phyloP scores from a whole-genome alignment of 2,113 vertebrate genomes.

The Pygoscelis antarcticus region DNA sequence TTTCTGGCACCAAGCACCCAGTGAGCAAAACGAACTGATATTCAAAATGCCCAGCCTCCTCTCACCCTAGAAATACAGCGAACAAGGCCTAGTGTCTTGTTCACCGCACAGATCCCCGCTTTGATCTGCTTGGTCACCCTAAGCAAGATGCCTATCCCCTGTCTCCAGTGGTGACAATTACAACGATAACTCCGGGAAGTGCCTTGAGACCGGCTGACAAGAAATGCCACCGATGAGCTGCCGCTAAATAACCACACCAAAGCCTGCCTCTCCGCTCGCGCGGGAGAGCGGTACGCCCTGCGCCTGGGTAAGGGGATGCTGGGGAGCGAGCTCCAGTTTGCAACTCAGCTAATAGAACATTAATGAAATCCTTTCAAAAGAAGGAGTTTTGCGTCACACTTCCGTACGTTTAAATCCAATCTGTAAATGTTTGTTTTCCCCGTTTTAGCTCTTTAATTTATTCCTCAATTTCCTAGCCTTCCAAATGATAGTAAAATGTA shows the following conservation, averaged over 20 bases:
- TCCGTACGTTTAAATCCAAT: neutral
- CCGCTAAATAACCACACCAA: neutral
- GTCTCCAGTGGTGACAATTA: neutral
- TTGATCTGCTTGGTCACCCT: neutral
- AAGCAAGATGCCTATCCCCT: neutral
- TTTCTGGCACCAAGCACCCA: neutral
- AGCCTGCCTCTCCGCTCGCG: rapidly evolving
- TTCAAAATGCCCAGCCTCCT: neutral
- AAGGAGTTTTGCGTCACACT: neutral
- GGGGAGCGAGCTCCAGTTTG: neutral
- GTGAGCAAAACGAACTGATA: neutral
- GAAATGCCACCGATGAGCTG: neutral
- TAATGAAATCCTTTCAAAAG: slow-evolving; percentile 28
- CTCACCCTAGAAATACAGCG: neutral
- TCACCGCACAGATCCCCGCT: neutral
- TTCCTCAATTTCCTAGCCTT: slow-evolving; percentile 54
- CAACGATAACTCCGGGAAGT: neutral
- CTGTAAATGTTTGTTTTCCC: slow-evolving; percentile 56
- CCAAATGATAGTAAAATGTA: slow-evolving; percentile 44
- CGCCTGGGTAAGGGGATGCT: neutral
- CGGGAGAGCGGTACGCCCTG: neutral
- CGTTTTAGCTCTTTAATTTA: slow-evolving; percentile 65
- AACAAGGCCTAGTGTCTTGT: neutral
- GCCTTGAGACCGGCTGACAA: neutral
- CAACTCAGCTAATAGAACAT: slow-evolving; percentile 45